These are phyloP conservation scores for Reticulitermes lucifugus DNA, from an alignment of 2,888 invertebrate species.

Conservation along the genomic window DNA sequence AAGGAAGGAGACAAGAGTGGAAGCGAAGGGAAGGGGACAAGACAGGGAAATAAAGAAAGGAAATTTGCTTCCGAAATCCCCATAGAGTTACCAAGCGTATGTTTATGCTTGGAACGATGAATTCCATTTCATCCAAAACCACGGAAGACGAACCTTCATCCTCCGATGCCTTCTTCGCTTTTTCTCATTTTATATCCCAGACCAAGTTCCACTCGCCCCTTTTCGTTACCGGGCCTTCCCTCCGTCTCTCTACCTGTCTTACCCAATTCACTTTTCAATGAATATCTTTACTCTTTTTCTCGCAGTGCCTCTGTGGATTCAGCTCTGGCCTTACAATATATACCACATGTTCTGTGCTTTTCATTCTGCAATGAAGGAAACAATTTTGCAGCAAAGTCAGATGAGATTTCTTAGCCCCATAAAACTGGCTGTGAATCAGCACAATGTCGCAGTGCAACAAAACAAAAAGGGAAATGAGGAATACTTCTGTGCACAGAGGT, in stretches of 20 bases:
- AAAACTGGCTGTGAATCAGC: background rate
- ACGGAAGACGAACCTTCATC: conserved; percentile 12
- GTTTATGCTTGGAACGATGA: conserved; percentile 24
- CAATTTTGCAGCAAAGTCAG: conserved; percentile 10
- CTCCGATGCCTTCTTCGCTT: conserved; percentile 16
- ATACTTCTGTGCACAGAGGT: background rate
- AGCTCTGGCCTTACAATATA: conserved; percentile 11
- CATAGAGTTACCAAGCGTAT: conserved; percentile 31
- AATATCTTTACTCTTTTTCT: conserved; percentile 47
- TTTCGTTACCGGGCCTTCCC: background rate
- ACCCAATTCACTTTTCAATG: conserved; percentile 51
- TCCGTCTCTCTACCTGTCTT: conserved; percentile 48
- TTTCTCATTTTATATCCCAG: conserved; percentile 22
- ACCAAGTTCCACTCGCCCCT: conserved; percentile 19
- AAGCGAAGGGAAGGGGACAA: background rate
- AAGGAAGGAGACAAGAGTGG: background rate
- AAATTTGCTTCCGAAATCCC: conserved; percentile 44
- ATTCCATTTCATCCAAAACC: conserved; percentile 34
- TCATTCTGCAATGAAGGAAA: conserved; percentile 44
- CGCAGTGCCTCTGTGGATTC: conserved; percentile 11
- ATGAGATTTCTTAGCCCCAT: conserved; percentile 2
- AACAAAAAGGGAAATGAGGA: background rate
- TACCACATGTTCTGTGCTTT: conserved; percentile 24
- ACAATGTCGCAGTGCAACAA: background rate
- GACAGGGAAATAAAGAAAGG: conserved; percentile 21